Conservation (phyloP, 2,888 invertebrate genomes). For the Ephialtes manifestator region DNA sequence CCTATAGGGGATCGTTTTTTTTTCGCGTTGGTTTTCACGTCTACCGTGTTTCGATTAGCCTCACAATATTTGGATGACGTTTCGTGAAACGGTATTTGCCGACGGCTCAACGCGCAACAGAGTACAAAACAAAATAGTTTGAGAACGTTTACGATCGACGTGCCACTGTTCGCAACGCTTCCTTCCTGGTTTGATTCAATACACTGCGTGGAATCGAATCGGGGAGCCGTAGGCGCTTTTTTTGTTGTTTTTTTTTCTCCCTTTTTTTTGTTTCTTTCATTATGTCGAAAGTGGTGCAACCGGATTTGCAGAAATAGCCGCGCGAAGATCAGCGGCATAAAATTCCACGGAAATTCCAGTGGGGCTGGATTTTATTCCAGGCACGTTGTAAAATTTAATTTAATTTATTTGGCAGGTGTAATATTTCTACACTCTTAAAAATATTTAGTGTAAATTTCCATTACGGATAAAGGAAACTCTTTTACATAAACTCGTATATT, state of each 20-base stretch:
- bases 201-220: background rate
- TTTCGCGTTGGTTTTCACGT: background rate
- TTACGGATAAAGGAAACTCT: no score
- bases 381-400: background rate
- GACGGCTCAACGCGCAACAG: background rate
- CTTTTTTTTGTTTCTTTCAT: background rate
- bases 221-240: background rate
- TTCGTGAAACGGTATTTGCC: background rate
- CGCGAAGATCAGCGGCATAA: background rate
- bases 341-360: background rate
- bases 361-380: background rate
- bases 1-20: no score
- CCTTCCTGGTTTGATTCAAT: background rate
- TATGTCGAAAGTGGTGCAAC: background rate
- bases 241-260: background rate
- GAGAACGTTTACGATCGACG: background rate
- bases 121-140: background rate
- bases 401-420: no score
- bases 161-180: background rate
- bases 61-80: background rate
- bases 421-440: no score
- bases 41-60: background rate
- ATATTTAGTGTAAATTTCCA: no score
- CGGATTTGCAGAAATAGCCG: slow-evolving; percentile 6
- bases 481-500: no score